Conservation (phyloP, 2,888 invertebrate species). For the Tubiluchus corallicola region DNA sequence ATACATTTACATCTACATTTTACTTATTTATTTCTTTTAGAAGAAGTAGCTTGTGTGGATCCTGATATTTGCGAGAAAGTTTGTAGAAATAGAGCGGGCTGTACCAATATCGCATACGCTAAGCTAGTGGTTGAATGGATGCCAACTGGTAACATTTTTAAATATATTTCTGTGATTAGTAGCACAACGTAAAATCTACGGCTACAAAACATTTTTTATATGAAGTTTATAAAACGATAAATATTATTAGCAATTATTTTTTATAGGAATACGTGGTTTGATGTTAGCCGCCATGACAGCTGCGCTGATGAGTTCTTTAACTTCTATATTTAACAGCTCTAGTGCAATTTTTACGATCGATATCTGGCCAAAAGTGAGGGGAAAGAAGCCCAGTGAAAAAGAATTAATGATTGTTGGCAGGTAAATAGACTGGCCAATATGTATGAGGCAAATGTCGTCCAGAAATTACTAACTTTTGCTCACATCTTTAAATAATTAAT, state of each 20-base stretch:
- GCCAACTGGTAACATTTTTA: constrained; percentile 31
- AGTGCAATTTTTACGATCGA: constrained; percentile 35
- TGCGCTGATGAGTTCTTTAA: constrained; percentile 33
- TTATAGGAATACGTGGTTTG: constrained; percentile 28
- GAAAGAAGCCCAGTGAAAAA: constrained; percentile 25
- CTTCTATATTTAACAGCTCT: constrained; percentile 34
- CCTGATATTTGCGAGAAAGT: constrained; percentile 27
- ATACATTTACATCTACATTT: too few species aligned
- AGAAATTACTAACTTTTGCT: too few species aligned
- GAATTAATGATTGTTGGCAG: constrained; percentile 34
- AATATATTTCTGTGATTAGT: too few species aligned
- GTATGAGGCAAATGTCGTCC: too few species aligned
- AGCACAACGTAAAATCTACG: too few species aligned
- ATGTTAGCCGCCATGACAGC: constrained; percentile 37
- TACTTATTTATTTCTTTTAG: constrained; percentile 18
- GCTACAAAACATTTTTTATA: too few species aligned
- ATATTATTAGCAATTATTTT: too few species aligned
- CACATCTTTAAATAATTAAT: too few species aligned
- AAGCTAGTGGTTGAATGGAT: constrained; percentile 31
- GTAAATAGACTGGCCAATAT: constrained; percentile 17
- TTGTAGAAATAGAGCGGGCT: constrained; percentile 30
- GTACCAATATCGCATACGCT: constrained; percentile 35
- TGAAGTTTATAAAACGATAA: too few species aligned
- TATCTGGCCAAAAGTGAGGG: constrained; percentile 30
- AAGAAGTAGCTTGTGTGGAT: constrained; percentile 31